A percentile compares a stretch with the other conserved stretches of the same genome.
phyloP scores from a whole-genome alignment of 2,113 vertebrate species.

The Dunckerocampus dactyliophorus region DNA sequence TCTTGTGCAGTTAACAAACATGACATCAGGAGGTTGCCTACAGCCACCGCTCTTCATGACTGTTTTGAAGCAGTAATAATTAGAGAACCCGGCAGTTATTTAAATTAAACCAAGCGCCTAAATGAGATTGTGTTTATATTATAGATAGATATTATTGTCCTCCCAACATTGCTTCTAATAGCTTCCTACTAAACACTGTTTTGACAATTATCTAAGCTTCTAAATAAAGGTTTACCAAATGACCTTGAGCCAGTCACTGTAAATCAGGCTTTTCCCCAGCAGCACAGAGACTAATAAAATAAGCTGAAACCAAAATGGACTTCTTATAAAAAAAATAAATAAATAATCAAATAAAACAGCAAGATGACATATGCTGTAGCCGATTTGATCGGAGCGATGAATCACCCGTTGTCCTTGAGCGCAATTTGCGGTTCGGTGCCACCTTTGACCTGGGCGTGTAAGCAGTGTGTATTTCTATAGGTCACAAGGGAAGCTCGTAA shows the following conservation, averaged over 20 bases:
- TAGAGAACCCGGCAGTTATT: too few relatives aligned
- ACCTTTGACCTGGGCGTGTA: slow-evolving; percentile 30
- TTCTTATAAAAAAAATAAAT: slow-evolving; percentile 31
- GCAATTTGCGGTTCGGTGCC: background rate
- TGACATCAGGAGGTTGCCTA: too few relatives aligned
- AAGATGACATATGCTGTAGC: slow-evolving; percentile 17
- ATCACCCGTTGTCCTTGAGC: slow-evolving; percentile 43
- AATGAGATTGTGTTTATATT: too few relatives aligned
- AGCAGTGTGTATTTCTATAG: slow-evolving; percentile 2
- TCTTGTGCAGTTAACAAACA: too few relatives aligned
- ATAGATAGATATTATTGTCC: too few relatives aligned
- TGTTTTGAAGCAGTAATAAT: too few relatives aligned
- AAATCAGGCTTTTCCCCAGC: slow-evolving; percentile 7
- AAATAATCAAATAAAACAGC: slow-evolving; percentile 21
- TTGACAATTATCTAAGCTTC: slow-evolving; percentile 35
- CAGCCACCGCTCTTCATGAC: too few relatives aligned
- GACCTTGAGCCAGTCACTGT: slow-evolving; percentile 36
- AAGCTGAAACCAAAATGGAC: slow-evolving; percentile 44
- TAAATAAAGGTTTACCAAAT: slow-evolving; percentile 28
- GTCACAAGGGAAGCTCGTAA: slow-evolving; percentile 30
- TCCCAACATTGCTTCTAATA: too few relatives aligned
- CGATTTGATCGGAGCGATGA: slow-evolving; percentile 27
- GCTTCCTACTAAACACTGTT: slow-evolving; percentile 4
- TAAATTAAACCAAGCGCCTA: too few relatives aligned
- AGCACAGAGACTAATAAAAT: slow-evolving; percentile 29